A percentile compares a stretch with the other conserved stretches of the same genome.
Evolutionary conservation across 2,113 vertebrate species (phyloP).

Genomic region (Cacatua alba): DNA sequence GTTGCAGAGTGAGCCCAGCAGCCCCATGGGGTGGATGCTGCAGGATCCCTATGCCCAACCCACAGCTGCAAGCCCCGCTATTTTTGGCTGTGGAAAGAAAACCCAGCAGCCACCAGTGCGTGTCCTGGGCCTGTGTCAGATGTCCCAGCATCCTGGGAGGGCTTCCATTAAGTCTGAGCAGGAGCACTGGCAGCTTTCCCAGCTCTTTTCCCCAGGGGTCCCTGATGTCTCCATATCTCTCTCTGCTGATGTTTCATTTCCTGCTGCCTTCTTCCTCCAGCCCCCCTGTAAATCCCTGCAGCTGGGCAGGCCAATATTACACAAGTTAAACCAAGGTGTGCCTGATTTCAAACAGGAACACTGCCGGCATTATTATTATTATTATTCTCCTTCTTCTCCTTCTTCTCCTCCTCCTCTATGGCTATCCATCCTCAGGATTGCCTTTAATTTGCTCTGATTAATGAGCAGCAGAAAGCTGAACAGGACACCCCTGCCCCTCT

Average conservation of each 20-base stretch:
- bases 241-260: neutral
- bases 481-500: fast-evolving
- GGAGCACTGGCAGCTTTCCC: neutral
- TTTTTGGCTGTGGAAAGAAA: neutral
- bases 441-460: neutral
- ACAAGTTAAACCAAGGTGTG: neutral
- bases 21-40: neutral
- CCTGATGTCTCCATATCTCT: neutral
- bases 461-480: neutral
- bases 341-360: neutral
- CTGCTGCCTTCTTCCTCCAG: neutral
- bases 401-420: neutral
- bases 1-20: neutral
- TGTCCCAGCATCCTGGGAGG: neutral
- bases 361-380: too few relatives aligned
- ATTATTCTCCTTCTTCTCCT: too few relatives aligned
- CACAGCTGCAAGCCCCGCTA: fast-evolving
- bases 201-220: neutral
- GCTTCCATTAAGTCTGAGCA: neutral
- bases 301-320: neutral
- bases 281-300: neutral
- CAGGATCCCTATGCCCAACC: neutral
- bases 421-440: neutral
- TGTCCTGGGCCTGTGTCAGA: neutral
- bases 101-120: fast-evolving